These are phyloP conservation scores for Scyliorhinus canicula DNA, from an alignment of 2,797 vertebrate species.

Conservation along the genomic window DNA sequence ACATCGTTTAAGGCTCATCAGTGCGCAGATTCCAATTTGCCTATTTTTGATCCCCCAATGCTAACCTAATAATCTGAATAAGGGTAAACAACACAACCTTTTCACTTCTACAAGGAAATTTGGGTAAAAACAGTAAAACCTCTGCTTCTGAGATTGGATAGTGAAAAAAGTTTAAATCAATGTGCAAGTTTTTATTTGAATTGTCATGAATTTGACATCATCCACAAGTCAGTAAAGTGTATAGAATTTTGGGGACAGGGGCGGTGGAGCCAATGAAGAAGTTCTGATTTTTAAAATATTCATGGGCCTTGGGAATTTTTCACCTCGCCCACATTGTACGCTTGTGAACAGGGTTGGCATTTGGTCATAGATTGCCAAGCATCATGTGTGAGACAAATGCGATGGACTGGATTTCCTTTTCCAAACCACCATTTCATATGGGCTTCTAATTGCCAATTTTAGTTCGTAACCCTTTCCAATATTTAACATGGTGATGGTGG, in stretches of 20 bases:
- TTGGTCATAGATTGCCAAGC: neutral
- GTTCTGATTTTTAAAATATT: too few species aligned
- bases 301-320: too few species aligned
- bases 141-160: neutral
- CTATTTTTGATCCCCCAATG: neutral
- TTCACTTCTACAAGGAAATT: neutral
- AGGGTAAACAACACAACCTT: neutral
- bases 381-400: neutral
- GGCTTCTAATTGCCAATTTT: neutral
- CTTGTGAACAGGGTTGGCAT: neutral
- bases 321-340: neutral
- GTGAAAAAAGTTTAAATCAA: neutral
- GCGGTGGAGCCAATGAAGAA: too few species aligned
- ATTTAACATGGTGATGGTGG: neutral
- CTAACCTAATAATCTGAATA: neutral
- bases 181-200: too few species aligned
- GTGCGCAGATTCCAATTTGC: too few species aligned
- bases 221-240: too few species aligned
- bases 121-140: neutral
- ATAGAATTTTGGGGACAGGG: too few species aligned
- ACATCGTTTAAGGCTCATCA: too few species aligned
- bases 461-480: neutral
- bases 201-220: too few species aligned
- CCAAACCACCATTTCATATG: neutral
- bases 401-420: neutral